Evolutionary conservation across 2,888 invertebrate genomes (phyloP), one percentile per base, ranked within the genome.

Genomic region (Volucella bombylans): DNA sequence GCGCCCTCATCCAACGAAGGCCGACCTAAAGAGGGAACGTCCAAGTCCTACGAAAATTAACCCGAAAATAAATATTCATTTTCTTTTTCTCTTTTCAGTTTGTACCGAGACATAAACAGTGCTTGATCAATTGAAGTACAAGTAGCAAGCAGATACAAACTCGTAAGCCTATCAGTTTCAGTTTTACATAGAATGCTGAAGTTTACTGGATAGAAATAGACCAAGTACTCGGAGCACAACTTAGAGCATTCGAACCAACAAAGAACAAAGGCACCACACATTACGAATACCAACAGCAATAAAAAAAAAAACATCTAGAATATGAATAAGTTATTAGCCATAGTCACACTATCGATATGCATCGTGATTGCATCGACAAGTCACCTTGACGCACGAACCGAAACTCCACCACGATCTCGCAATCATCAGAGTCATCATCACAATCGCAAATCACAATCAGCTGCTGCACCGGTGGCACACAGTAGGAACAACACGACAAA

Each of bases 301-400:
- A 79, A 68, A 69, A 79, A 68, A 69, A 62, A 38, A 31, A 31
- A 31, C 31, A 31, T 65, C 41, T 49, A 69, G 61, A 85, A 85
- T 77, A 85, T 85, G 85, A 85, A 81, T 85, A 85, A 85, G 72
- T 77, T 85, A 85, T 85, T 85, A 81, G 77, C 77, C 61, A 49
- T 85, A 85, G 85, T 85, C 85, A 85, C 81, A 85, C 85, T 85
- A 77, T 76, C 81, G 67, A 55, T 81, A 54, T 85, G 81, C 72
- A 77, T 85, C 80, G 81, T 81, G 85, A 68, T 77, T 68, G 76
- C 72, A 72, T 85, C 85, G 81, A 72, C 85, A 81, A 85, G 81
- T 77, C 77, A 85, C 72, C 85, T 81, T 85, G 85, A 77, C 81
- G 72, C 85, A 85, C 80, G 85, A 81, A 68, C 80, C 38, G 85